phyloP scores from a whole-genome alignment of 1,140 invertebrate species.

The Cotesia vestalis region DNA sequence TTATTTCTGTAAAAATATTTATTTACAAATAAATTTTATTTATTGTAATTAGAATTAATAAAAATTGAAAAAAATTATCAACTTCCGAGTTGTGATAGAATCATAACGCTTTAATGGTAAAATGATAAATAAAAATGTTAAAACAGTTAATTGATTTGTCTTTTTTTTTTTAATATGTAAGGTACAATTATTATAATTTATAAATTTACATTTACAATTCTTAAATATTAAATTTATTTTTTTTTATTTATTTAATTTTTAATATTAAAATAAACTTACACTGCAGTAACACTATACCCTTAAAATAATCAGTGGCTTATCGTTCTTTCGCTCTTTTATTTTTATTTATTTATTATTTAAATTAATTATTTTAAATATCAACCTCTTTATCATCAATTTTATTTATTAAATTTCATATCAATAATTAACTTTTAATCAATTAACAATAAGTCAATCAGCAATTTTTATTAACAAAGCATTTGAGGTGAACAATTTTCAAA shows the following conservation, averaged over 20 bases:
- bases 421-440: constrained; percentile 2
- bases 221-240: constrained; percentile 49
- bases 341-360: neutral
- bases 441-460: too few relatives aligned
- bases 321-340: constrained; percentile 6
- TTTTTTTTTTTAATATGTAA: constrained; percentile 49
- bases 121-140: constrained; percentile 37
- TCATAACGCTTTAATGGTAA: constrained; percentile 7
- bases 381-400: neutral
- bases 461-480: constrained; percentile 7
- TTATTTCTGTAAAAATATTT: too few relatives aligned
- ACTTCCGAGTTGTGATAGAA: constrained; percentile 35
- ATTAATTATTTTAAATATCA: neutral
- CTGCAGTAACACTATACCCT: constrained; percentile 50
- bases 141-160: constrained; percentile 21
- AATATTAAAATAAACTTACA: constrained; percentile 64
- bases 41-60: neutral
- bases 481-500: neutral
- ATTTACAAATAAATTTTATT: too few relatives aligned
- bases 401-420: neutral
- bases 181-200: constrained; percentile 60
- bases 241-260: constrained; percentile 47
- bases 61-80: constrained; percentile 30
- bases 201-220: constrained; percentile 64
- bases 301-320: constrained; percentile 48